A percentile compares a stretch with the other conserved stretches of the same genome.
phyloP scores from a whole-genome alignment of 2,113 vertebrate species.

The Trinectes maculatus region DNA sequence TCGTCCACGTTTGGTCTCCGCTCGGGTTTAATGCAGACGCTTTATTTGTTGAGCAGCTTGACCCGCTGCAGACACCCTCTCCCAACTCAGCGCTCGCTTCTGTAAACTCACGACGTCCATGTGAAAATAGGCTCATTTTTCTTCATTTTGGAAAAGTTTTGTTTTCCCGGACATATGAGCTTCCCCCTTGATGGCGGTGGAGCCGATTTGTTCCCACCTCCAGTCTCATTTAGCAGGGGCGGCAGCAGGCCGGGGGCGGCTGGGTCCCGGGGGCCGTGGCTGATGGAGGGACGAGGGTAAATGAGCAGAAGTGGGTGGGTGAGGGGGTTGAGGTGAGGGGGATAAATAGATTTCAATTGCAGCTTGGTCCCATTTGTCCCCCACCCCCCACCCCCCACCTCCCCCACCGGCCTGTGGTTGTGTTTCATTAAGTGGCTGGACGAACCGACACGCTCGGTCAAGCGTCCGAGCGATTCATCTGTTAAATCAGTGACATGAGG shows the following conservation, averaged over 20 bases:
- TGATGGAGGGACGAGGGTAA: constrained; percentile 62
- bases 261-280: constrained; percentile 72
- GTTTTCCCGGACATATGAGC: constrained; percentile 25
- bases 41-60: constrained; percentile 31
- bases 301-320: constrained; percentile 27
- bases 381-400: constrained; percentile 12
- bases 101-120: constrained; percentile 6
- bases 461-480: constrained; percentile 68
- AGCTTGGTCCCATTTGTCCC: constrained; percentile 61
- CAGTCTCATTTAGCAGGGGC: constrained; percentile 89
- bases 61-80: constrained; percentile 1
- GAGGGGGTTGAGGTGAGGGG: constrained; percentile 17
- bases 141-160: constrained; percentile 74
- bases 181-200: constrained; percentile 22
- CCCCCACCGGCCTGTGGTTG: constrained; percentile 53
- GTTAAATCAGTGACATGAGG: constrained; percentile 71
- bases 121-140: constrained; percentile 67
- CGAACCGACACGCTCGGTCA: constrained; percentile 60
- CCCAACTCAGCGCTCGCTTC: not conserved
- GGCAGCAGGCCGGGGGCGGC: constrained; percentile 41
- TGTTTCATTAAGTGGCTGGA: constrained; percentile 88
- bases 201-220: constrained; percentile 3
- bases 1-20: constrained; percentile 18
- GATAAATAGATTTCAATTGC: constrained; percentile 90
- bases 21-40: constrained; percentile 10